A percentile compares a stretch with the other conserved stretches of the same genome.
Conservation (phyloP, 2,888 invertebrate species). For the Chalcosyrphus nemorum region DNA sequence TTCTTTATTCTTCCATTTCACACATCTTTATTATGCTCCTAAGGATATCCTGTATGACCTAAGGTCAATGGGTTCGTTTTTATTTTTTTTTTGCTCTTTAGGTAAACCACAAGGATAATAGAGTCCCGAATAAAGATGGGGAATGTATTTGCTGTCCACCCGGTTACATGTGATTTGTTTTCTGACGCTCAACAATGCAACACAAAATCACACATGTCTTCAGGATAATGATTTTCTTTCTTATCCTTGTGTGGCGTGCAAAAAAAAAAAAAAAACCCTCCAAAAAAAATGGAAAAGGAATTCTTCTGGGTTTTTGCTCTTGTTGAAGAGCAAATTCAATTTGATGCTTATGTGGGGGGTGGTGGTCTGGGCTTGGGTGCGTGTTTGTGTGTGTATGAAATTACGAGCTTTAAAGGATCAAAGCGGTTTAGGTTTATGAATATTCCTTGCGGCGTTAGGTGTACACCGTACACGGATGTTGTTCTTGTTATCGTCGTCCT, state of each 20-base stretch:
- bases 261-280: no score
- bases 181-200: conserved; percentile 59
- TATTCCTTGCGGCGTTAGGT: conserved; percentile 55
- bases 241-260: conserved; percentile 17
- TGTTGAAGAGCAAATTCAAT: conserved; percentile 64
- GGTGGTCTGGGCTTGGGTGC: not conserved
- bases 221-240: conserved; percentile 62
- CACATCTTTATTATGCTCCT: conserved; percentile 66
- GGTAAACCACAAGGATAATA: conserved; percentile 63
- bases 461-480: conserved; percentile 14
- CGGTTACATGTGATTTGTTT: conserved; percentile 42
- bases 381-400: conserved; percentile 41
- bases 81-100: conserved; percentile 26
- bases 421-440: conserved; percentile 63
- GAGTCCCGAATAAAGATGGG: conserved; percentile 39
- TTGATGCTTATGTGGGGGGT: conserved; percentile 44
- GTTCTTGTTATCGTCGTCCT: conserved; percentile 24
- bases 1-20: conserved; percentile 69
- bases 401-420: conserved; percentile 67
- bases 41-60: conserved; percentile 58
- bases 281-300: not conserved
- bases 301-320: not conserved
- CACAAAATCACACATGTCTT: conserved; percentile 53
- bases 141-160: conserved; percentile 7
- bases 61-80: conserved; percentile 49